Evolutionary conservation across 1,140 invertebrate genomes (phyloP), one percentile per base, ranked within the genome.

Genomic region (Bradysia coprophila): DNA sequence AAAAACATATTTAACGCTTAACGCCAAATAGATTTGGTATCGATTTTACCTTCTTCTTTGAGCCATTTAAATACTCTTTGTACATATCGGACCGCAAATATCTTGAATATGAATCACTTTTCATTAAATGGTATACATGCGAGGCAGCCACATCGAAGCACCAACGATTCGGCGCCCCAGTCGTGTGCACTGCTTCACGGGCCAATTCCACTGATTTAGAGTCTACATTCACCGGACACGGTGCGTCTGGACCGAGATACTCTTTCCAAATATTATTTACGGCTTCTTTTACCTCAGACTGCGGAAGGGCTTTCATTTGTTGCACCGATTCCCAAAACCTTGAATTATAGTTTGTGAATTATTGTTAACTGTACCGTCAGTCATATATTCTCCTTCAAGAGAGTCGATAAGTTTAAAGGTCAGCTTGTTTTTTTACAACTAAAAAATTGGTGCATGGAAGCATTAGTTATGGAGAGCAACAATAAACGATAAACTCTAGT

Each of bases 71-170:
- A 62, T 86, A 93, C 51, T 98, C 92, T 73, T 95, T 96, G 65
- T 97, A 98, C 84, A 96, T 94, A 54, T 98, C 95, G 2, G 95
- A 98, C 39, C 95, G 77, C 42, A 99, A 69, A 62, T 97, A 99
- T 47, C 96, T 73, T 32, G 90, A 93, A 58, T 99, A 99, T 52
- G 87, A 94, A 63, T 99, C 96, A 52, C 87, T 94, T 59, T 97
- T 97, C 96, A 99, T 99, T 44, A 98, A 68, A 58, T 97, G 92
- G 65, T 97, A 98, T 21, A 99, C 92, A 65, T 99, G 95, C 8
- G 93, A 89, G 85, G 58, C 58, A 38, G 95, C 95, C 57, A 92
- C 83, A 59, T 98, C 94, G 65, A 98, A 98, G 48, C 83, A 90
- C 78, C 92, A 98, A 52, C 93, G 71, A 65, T 90, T 86, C 10